Base-by-base conservation (phyloP, 2,797 vertebrate species). In the Esox lucius region DNA sequence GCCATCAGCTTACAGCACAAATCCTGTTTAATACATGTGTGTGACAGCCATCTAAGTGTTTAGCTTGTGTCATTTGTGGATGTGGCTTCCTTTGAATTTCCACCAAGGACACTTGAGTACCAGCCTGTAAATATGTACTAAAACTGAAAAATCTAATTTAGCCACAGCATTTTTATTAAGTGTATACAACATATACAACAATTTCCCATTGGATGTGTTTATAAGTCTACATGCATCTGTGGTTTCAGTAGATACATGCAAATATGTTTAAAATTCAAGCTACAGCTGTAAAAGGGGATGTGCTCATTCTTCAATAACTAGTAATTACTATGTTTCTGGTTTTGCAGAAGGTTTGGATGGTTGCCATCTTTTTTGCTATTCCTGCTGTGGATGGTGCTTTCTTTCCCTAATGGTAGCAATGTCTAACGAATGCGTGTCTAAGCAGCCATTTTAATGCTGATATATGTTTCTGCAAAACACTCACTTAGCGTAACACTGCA, bases 291-390 rank as follows among this genome's bases (percentile, higher is more conserved):
- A 87, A 83, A 62, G 77, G 26, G 76, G 81, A 85, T 82, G 85
- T 83, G 80, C 83, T 75, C 79, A 84, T 77, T 70, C 74, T 79
- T 76, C 77, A 82, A 82, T 81, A 79, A 56, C 17, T 19, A 85
- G 81, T 87, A 91, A 91, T 91, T 89, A 88, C 82, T 73, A 26
- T 73, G 75, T 86, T 75, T 74, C 68, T 74, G 65, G 81, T 83
- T 75, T 74, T 78, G 71, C 76, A 48, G 69, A 75, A 73, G 80
- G 79, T 80, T 70, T 90, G 87, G 86, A 89, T 19, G 65, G 33
- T 24, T 73, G 88, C 87, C 86, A 86, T 73, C 65, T 56, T 81
- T 83, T 87, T 81, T 69, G n/a, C 81, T 73, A 51, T 80, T 84
- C 81, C 48, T 72, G 69, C 73, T 75, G 53, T 12, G 33, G 62